Evolutionary conservation across 2,888 invertebrate genomes (phyloP), one percentile per base, ranked within the genome.

Genomic region (Lochmaea crataegi): DNA sequence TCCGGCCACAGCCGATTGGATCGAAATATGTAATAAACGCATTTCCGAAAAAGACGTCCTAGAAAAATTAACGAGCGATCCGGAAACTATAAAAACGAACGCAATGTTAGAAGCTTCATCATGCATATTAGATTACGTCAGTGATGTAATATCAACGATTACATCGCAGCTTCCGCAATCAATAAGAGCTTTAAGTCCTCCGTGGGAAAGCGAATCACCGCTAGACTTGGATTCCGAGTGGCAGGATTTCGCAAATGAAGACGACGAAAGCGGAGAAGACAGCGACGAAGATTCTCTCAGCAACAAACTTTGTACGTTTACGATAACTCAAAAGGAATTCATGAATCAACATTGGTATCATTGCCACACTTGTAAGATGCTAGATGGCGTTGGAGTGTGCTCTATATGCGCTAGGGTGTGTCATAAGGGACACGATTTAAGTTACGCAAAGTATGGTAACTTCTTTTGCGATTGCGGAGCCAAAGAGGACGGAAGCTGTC

Each of bases 391-490:
- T 1, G 99, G 99, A 0, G 98, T 99, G 41, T 99, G 99, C 86
- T 96, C 97, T 0, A 94, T 98, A 16, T 99, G 99, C 88, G 99
- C 98, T 0, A 91, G 96, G 69, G 99, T 99, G 10, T 99, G 99
- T 84, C 99, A 99, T 86, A 92, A 95, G 78, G 96, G 96, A 0
- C 99, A 99, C 85, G 99, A 99, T 86, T 93, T 98, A 1, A 94
- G 97, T 6, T 99, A 98, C 85, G 97, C 98, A 67, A 99, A 99
- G 86, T 97, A 95, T 85, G 99, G 99, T 1, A 98, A 98, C 84
- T 99, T 99, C 90, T 99, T 99, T 89, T 99, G 99, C 84, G 99
- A 99, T 86, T 99, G 99, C 85, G 99, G 99, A 2, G 98, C 98
- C 1, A 98, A 97, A 85, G 96, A 97, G 66, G 96, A 96, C 83